Evolutionary conservation across 2,113 vertebrate genomes (phyloP).

Genomic region (Theropithecus gelada): DNA sequence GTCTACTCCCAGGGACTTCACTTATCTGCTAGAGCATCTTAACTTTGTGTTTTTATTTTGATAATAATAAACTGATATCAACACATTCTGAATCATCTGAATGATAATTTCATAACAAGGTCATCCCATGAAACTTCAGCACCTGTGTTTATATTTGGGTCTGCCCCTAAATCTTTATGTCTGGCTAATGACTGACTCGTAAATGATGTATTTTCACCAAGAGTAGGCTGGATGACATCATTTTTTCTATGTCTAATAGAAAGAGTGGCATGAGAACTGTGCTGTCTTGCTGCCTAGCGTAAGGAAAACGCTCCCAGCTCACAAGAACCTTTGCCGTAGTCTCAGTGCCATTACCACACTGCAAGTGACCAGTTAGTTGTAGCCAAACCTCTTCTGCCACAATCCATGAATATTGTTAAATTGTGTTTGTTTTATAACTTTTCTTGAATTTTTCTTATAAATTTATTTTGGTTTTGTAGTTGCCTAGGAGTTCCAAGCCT

Average conservation of each 20-base stretch:
- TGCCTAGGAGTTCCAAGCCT: background rate
- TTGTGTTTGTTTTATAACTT: background rate
- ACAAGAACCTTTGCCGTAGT: background rate
- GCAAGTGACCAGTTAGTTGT: background rate
- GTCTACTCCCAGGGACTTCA: background rate
- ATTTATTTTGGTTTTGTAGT: background rate
- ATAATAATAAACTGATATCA: background rate
- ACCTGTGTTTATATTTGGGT: background rate
- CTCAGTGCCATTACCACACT: background rate
- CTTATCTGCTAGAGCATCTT: background rate
- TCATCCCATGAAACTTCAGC: background rate
- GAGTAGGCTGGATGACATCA: background rate
- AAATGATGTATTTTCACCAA: background rate
- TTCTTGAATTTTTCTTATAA: background rate
- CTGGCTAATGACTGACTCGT: background rate
- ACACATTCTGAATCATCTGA: background rate
- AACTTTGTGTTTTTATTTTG: background rate
- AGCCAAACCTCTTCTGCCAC: background rate
- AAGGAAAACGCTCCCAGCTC: accelerated
- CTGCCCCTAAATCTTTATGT: background rate
- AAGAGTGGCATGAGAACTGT: background rate
- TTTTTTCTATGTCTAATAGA: background rate
- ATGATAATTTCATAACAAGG: background rate
- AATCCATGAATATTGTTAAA: background rate
- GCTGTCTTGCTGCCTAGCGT: background rate